Conservation (phyloP, 2,888 invertebrate genomes). For the Portevinia maculata region DNA sequence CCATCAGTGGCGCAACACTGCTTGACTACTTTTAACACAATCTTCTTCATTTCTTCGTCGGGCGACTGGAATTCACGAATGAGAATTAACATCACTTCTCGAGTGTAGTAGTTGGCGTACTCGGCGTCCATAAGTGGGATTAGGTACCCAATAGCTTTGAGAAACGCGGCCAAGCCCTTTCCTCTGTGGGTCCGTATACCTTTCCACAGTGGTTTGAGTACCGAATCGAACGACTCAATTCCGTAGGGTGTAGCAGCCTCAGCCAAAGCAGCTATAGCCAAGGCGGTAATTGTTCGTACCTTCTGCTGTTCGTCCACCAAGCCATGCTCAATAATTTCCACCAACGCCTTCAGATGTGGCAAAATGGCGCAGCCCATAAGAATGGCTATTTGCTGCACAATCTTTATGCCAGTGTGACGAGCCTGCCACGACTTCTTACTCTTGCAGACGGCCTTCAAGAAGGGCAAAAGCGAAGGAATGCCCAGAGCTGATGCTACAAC, state of each 20-base stretch:
- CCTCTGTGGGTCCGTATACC: conserved; percentile 96
- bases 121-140: conserved; percentile 99
- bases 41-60: conserved; percentile 99
- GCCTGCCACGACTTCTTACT: conserved; percentile 99
- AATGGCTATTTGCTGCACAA: conserved; percentile 99
- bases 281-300: conserved; percentile 97
- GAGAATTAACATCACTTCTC: conserved; percentile 95
- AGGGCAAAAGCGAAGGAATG: conserved; percentile 98
- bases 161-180: conserved; percentile 98
- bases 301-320: conserved; percentile 99
- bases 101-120: conserved; percentile 99
- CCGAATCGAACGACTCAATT: conserved; percentile 99
- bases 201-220: conserved; percentile 99
- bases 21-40: conserved; percentile 99
- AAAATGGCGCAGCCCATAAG: conserved; percentile 99
- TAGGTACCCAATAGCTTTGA: conserved; percentile 99
- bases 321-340: conserved; percentile 99
- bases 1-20: conserved; percentile 99
- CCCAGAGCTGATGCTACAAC: conserved; percentile 99
- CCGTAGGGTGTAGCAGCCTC: conserved; percentile 99
- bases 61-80: conserved; percentile 99
- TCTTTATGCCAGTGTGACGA: conserved; percentile 98
- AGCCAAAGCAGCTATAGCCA: conserved; percentile 98
- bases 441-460: conserved; percentile 99
- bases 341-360: conserved; percentile 98